Evolutionary conservation across 2,888 invertebrate genomes (phyloP).

Genomic region (Auanema freiburgensis): DNA sequence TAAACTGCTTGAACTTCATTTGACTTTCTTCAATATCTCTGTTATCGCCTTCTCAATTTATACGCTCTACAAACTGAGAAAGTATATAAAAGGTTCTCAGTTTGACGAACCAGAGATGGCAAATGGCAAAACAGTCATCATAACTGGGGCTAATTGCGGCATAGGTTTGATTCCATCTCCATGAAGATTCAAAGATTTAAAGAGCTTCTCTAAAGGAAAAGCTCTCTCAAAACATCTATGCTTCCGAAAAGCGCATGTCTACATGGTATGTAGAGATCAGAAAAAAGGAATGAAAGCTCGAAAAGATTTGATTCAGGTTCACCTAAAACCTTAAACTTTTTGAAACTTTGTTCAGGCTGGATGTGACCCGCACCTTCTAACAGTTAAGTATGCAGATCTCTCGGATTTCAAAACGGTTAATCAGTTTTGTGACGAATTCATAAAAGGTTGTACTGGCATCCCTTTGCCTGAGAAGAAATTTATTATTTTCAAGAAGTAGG

Average conservation of each 20-base stretch:
- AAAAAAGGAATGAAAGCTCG: constrained; percentile 10
- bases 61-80: not conserved
- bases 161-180: constrained; percentile 10
- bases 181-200: too few species aligned
- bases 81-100: constrained; percentile 6
- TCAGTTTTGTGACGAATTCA: constrained; percentile 7
- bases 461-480: not conserved
- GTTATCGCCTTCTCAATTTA: too few species aligned
- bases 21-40: too few species aligned
- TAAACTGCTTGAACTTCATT: too few species aligned
- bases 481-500: not conserved
- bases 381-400: constrained; percentile 8
- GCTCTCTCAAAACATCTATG: constrained; percentile 2
- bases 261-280: constrained; percentile 11
- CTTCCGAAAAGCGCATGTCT: constrained; percentile 15
- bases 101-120: not conserved
- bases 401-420: not conserved
- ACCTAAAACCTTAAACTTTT: not conserved
- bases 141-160: constrained; percentile 17
- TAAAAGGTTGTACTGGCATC: not conserved
- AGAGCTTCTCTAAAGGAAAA: too few species aligned
- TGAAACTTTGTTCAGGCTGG: not conserved
- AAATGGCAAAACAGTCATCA: constrained; percentile 6
- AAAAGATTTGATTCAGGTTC: constrained; percentile 4
- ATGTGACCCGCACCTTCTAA: not conserved